phyloP scores from a whole-genome alignment of 1,140 invertebrate genomes.

The Apocrypta bakeri region DNA sequence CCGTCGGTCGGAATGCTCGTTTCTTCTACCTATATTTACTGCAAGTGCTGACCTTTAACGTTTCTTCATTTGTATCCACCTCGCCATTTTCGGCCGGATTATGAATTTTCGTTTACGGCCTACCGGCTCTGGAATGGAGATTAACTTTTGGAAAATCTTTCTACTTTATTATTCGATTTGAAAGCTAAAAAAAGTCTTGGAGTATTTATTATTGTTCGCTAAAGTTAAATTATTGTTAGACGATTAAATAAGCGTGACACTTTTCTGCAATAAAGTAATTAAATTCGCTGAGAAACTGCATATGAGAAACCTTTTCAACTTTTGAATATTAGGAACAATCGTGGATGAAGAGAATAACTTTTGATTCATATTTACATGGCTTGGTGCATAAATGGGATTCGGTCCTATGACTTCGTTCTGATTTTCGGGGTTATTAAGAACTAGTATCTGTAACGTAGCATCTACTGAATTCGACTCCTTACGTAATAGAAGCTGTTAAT shows the following conservation, averaged over 20 bases:
- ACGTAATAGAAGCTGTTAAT: constrained; percentile 45
- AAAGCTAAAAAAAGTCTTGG: no score
- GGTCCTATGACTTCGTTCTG: neutral
- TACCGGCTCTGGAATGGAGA: neutral
- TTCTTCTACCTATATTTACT: neutral
- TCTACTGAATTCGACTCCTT: constrained; percentile 18
- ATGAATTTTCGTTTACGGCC: constrained; percentile 14
- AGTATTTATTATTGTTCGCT: no score
- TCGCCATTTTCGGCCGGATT: neutral
- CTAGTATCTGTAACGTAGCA: constrained; percentile 3
- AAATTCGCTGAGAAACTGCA: no score
- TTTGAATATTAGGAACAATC: no score
- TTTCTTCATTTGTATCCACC: neutral
- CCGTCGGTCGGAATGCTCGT: neutral
- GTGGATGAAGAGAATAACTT: neutral
- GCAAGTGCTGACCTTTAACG: constrained; percentile 1
- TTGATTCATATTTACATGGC: neutral
- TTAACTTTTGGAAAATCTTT: neutral
- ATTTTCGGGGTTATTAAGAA: neutral
- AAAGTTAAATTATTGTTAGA: no score
- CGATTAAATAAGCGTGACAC: no score
- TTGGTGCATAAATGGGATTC: no score
- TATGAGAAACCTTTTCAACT: no score
- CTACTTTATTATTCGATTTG: no score
- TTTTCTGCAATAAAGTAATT: no score